Evolutionary conservation across 2,888 invertebrate species (phyloP), one percentile per base, ranked within the genome.

Genomic region (Brassicogethes aeneus): DNA sequence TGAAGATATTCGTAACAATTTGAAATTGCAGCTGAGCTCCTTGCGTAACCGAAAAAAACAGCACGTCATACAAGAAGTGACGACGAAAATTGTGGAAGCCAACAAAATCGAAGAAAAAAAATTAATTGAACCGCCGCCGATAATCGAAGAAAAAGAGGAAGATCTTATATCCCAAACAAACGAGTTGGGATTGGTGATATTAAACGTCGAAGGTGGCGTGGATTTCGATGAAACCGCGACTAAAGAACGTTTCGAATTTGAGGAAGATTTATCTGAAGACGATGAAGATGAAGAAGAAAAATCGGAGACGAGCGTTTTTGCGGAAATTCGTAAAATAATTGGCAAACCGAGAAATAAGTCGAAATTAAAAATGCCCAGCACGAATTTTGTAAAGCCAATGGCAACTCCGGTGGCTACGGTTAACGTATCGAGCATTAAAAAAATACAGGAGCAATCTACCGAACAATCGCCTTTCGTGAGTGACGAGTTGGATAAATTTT

Each of bases 401-500:
- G 34, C 34, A 16, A 31, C 7, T n/a, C 16, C 3, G 7, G 13
- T 3, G 15, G 32, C 15, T 5, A 12, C 3, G 13, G 13, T 12
- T 32, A 5, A 5, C 7, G 5, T 13, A 10, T 32, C 32, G 14
- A 5, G 5, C 3, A 13, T 32, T 12, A 32, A 3, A 38, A 36
- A 33, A 16, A 3, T 23, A 7, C 14, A 35, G 32, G n/a, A 34
- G 14, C 14, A 17, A 15, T 13, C 5, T 15, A 37, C 14, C 37
- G 8, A 12, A 31, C 15, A 58, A 39, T 64, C 70, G 0, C 71
- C 68, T 0, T 74, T 74, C 51, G 57, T 70, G 2, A 73, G 73
- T 46, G 68, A 71, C 36, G 57, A 63, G 1, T 56, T 74, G n/a
- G 73, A 75, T 39, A 69, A 70, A 3, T 75, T 70, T 50, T 61